phyloP scores from a whole-genome alignment of 2,113 vertebrate species.

The Uria aalge region DNA sequence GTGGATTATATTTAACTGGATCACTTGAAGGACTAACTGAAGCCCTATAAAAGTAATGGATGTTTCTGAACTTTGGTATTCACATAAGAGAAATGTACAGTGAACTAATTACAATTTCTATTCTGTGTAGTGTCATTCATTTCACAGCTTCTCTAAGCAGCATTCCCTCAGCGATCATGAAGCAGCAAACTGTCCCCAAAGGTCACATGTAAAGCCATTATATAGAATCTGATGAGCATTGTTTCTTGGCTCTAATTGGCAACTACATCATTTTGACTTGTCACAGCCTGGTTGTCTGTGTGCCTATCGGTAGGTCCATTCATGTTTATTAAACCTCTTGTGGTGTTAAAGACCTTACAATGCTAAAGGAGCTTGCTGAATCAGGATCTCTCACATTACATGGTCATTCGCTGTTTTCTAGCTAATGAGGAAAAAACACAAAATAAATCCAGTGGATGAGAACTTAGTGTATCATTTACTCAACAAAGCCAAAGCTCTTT shows the following conservation, averaged over 20 bases:
- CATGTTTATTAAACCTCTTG: not conserved
- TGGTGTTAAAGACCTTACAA: not conserved
- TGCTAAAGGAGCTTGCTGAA: not conserved
- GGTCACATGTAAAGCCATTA: not conserved
- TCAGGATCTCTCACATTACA: not conserved
- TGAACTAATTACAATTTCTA: not conserved
- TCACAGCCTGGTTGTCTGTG: not conserved
- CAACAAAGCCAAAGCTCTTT: not conserved
- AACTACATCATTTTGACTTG: not conserved
- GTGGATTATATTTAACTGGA: not conserved
- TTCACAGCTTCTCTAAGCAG: not conserved
- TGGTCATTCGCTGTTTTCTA: not conserved
- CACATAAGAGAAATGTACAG: not conserved
- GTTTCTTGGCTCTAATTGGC: slow-evolving; percentile 3
- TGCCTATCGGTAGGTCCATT: not conserved
- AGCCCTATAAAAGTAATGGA: not conserved
- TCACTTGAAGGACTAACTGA: not conserved
- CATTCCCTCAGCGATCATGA: not conserved
- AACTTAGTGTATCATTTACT: not conserved
- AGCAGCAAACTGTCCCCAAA: not conserved
- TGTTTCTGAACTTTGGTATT: not conserved
- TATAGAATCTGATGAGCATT: not conserved
- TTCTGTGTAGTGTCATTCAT: not conserved
- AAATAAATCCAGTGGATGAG: not conserved
- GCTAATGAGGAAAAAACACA: not conserved